phyloP scores from a whole-genome alignment of 2,888 invertebrate genomes.

The Cataglyphis livida region DNA sequence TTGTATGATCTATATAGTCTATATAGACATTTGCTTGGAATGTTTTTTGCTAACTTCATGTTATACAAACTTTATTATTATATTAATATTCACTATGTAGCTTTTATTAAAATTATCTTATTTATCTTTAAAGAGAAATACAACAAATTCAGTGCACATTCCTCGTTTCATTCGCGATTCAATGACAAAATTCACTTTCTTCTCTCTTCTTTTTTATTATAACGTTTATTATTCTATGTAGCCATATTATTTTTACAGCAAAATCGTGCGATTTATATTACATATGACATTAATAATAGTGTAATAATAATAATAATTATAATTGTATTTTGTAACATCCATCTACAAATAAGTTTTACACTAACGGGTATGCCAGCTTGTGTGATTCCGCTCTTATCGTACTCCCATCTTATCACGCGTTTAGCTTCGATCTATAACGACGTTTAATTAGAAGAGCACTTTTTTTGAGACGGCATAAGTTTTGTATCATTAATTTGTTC shows the following conservation, averaged over 20 bases:
- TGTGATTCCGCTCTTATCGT: slow-evolving; percentile 48
- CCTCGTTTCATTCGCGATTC: slow-evolving; percentile 42
- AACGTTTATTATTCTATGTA: slow-evolving; percentile 69
- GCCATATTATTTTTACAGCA: slow-evolving; percentile 63
- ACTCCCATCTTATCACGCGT: slow-evolving; percentile 46
- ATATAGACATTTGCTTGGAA: slow-evolving; percentile 24
- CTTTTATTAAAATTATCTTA: slow-evolving; percentile 65
- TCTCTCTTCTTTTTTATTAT: slow-evolving; percentile 38
- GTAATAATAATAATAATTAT: slow-evolving; percentile 61
- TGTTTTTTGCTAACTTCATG: slow-evolving; percentile 53
- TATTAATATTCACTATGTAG: slow-evolving; percentile 55
- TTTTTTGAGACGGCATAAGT: slow-evolving; percentile 83
- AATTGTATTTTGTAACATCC: slow-evolving; percentile 62
- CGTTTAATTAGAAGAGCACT: slow-evolving; percentile 83
- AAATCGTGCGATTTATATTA: slow-evolving; percentile 51
- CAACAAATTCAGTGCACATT: neutral
- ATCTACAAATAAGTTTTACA: slow-evolving; percentile 60
- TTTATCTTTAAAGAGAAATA: slow-evolving; percentile 60
- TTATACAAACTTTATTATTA: slow-evolving; percentile 57
- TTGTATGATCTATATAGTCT: slow-evolving; percentile 17
- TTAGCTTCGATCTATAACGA: slow-evolving; percentile 63
- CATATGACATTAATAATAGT: slow-evolving; percentile 26
- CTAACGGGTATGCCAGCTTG: slow-evolving; percentile 51
- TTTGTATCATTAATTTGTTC: slow-evolving; percentile 59
- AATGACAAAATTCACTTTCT: neutral